phyloP scores from a whole-genome alignment of 2,888 invertebrate genomes.

The Mimas tiliae region DNA sequence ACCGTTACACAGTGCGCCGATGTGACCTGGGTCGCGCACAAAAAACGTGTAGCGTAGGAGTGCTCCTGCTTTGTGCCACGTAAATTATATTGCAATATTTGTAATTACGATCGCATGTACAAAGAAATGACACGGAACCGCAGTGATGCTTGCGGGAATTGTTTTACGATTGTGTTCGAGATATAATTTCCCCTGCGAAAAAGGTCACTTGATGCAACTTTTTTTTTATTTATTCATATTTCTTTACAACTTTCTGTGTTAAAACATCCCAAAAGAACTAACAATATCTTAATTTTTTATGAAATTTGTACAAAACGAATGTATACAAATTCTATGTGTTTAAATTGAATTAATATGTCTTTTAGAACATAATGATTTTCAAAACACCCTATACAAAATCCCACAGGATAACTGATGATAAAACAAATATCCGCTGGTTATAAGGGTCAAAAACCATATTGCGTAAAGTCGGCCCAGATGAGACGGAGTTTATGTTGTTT shows the following conservation, averaged over 20 bases:
- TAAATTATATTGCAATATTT: conserved; percentile 58
- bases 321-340: not conserved
- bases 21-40: conserved; percentile 56
- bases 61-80: conserved; percentile 48
- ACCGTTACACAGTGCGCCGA: conserved; percentile 67
- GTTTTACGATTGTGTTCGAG: conserved; percentile 39
- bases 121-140: conserved; percentile 59
- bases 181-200: conserved; percentile 27
- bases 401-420: conserved; percentile 72
- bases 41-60: conserved; percentile 69
- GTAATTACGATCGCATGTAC: conserved; percentile 65
- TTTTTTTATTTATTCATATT: not conserved
- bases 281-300: too few species aligned
- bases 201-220: conserved; percentile 7
- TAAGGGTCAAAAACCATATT: conserved; percentile 82
- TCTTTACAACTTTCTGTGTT: not conserved
- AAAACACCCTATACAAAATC: conserved; percentile 55
- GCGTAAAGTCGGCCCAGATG: conserved; percentile 78
- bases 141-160: conserved; percentile 36
- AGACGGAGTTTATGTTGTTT: conserved; percentile 60
- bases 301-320: too few species aligned
- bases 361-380: conserved; percentile 4
- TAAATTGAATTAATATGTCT: not conserved
- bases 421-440: conserved; percentile 80
- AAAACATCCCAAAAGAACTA: too few species aligned